phyloP scores from a whole-genome alignment of 2,113 vertebrate species.

The Sinocyclocheilus anshuiensis region DNA sequence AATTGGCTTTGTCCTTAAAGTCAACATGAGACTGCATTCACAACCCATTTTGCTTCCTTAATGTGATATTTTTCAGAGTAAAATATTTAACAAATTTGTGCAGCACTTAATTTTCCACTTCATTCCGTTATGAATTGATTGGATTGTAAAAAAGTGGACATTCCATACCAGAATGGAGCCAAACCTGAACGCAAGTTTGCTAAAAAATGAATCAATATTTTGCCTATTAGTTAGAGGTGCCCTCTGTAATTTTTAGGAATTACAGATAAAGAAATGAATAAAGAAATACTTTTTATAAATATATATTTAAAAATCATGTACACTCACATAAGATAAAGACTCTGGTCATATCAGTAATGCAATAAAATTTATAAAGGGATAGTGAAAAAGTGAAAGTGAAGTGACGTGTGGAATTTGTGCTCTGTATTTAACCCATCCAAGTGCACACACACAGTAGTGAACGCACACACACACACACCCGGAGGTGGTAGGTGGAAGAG shows the following conservation, averaged over 20 bases:
- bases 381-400: too few species aligned
- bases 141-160: not conserved
- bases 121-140: not conserved
- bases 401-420: too few species aligned
- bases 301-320: not conserved
- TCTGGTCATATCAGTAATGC: not conserved
- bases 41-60: not conserved
- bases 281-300: not conserved
- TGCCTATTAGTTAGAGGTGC: not conserved
- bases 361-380: not conserved
- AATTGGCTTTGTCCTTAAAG: constrained; percentile 35
- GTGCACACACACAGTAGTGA: too few species aligned
- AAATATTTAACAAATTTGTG: not conserved
- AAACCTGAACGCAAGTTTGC: not conserved
- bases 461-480: too few species aligned
- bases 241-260: not conserved
- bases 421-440: too few species aligned
- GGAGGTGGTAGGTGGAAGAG: too few species aligned
- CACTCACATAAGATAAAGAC: not conserved
- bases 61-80: not conserved
- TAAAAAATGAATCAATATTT: not conserved
- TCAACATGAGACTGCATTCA: constrained; percentile 17
- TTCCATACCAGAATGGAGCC: not conserved
- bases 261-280: not conserved
- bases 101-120: not conserved